Base-by-base conservation (phyloP, 2,888 invertebrate species). In the Apoderus coryli region DNA sequence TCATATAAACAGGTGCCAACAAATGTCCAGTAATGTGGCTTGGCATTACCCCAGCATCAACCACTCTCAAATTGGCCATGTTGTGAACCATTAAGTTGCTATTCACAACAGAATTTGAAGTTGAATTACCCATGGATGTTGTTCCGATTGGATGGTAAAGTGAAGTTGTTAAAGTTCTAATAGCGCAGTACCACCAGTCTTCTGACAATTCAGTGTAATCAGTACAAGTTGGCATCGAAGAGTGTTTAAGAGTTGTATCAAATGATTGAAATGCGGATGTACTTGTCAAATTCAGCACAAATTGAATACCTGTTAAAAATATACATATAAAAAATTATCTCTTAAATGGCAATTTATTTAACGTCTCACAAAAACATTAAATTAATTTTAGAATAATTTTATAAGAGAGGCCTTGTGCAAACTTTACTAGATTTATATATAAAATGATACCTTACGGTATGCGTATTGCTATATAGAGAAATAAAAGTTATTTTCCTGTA, bases 111-210 rank as follows among this genome's bases (percentile, higher is more conserved):
- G 31, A 31, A 22, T 26, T 10, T 19, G 14, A 13, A 4, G 31
- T 22, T 3, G 26, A 26, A 13, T 27, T 27, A 14, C 31, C 31
- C 31, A 31, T 31, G n/a, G 23, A 22, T 14, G 31, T 27, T 11
- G 31, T 31, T 3, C 31, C 31, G 22, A 23, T 27, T 11, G 31
- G 31, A 27, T 31, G 31, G 14, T 27, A 27, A 14, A n/a, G n/a
- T n/a, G n/a, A n/a, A 25, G 13, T 28, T n/a, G 27, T 32, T 9
- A 32, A 12, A 5, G 22, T 22, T 11, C 24, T 27, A 9, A 32
- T 16, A 6, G 23, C 28, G 26, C 32, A 32, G 9, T 13, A 16
- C 31, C 31, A 31, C 31, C 31, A 31, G 14, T 31, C 31, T 22
- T 27, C 22, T 4, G 28, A 28, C n/a, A 32, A 22, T 13, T 10